A percentile compares a stretch with the other conserved stretches of the same genome.
Evolutionary conservation across 2,113 vertebrate genomes (phyloP).

Genomic region (Peromyscus californicus): DNA sequence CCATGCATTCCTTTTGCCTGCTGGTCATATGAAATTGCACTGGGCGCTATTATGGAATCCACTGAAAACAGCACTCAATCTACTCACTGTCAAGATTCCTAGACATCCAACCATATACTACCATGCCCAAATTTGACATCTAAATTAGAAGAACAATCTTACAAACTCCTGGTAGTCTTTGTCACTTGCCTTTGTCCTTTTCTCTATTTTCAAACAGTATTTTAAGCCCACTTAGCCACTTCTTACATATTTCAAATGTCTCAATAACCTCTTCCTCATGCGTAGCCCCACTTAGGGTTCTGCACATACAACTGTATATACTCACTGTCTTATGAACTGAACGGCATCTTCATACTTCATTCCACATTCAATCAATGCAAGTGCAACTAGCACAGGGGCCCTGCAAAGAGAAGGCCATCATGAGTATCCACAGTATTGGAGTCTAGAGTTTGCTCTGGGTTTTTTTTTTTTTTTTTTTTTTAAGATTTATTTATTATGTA

Average conservation of each 20-base stretch:
- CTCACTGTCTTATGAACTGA: conserved; percentile 99
- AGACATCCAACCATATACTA: conserved; percentile 44
- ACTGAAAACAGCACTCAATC: conserved; percentile 19
- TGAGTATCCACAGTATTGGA: conserved; percentile 50
- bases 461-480: too few relatives aligned
- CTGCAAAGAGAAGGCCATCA: conserved; percentile 86
- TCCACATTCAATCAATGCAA: conserved; percentile 97
- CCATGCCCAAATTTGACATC: conserved; percentile 21
- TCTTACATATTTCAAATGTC: conserved; percentile 28
- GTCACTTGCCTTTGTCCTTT: conserved; percentile 30
- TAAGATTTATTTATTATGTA: too few relatives aligned
- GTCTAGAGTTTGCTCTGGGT: too few relatives aligned
- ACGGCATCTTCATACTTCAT: conserved; percentile 99
- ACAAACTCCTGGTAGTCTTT: conserved; percentile 3
- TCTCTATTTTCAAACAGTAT: conserved; percentile 45
- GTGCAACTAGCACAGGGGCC: conserved; percentile 98
- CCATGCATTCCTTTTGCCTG: conserved; percentile 13
- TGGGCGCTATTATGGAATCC: conserved; percentile 17
- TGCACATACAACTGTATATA: conserved; percentile 77
- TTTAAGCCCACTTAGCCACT: conserved; percentile 56
- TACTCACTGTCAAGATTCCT: conserved; percentile 34
- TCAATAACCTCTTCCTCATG: conserved; percentile 42
- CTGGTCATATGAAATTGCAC: background rate
- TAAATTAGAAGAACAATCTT: conserved; percentile 52
- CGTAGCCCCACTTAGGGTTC: background rate